A percentile compares a stretch with the other conserved stretches of the same genome.
These are phyloP conservation scores for Sardinella longiceps DNA, from an alignment of 2,797 vertebrate genomes.

Conservation along the genomic window DNA sequence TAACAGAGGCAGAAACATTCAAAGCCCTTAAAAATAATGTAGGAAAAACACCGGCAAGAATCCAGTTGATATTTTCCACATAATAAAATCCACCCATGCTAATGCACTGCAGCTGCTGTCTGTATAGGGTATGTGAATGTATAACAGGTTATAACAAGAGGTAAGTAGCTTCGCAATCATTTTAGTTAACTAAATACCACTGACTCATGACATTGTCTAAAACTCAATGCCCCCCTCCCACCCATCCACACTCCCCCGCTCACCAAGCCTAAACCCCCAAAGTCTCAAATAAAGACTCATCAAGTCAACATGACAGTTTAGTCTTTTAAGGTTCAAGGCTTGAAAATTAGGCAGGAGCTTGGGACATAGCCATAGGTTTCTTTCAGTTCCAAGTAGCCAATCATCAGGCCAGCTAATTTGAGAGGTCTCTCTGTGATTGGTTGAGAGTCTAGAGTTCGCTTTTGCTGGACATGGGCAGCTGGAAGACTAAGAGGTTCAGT, in stretches of 20 bases:
- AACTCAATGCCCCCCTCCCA: too few relatives aligned
- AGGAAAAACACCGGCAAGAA: background rate
- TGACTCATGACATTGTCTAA: background rate
- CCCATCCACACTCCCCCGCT: too few relatives aligned
- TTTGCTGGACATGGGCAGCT: background rate
- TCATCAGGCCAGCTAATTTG: constrained; percentile 23
- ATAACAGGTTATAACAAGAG: too few relatives aligned
- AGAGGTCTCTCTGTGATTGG: background rate
- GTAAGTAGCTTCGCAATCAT: background rate
- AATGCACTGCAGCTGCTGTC: background rate
- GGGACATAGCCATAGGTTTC: too few relatives aligned
- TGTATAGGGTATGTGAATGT: too few relatives aligned
- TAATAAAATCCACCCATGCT: background rate
- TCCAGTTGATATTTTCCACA: background rate
- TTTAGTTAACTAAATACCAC: background rate
- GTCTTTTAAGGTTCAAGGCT: too few relatives aligned
- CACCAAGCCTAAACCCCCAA: too few relatives aligned
- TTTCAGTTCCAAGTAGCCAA: background rate
- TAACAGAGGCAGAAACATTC: background rate
- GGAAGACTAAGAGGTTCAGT: background rate
- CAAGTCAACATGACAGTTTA: too few relatives aligned
- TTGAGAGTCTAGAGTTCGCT: background rate
- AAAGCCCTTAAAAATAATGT: background rate
- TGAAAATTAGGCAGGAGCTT: too few relatives aligned
- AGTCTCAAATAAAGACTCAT: too few relatives aligned